phyloP scores from a whole-genome alignment of 2,888 invertebrate genomes.

The Cenopis cana region DNA sequence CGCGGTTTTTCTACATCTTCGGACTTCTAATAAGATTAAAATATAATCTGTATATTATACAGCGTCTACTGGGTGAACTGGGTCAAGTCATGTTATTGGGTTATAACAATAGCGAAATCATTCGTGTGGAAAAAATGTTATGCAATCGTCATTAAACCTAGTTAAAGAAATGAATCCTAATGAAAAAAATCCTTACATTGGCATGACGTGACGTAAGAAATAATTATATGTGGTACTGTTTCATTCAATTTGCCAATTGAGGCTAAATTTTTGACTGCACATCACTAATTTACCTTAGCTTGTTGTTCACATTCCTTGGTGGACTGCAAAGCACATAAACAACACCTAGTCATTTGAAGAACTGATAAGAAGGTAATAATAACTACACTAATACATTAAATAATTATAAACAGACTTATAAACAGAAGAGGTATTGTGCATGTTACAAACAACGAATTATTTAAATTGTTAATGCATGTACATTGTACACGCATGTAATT shows the following conservation, averaged over 20 bases:
- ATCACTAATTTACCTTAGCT: conserved; percentile 68
- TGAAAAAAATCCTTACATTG: no score
- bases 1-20: no score
- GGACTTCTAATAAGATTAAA: no score
- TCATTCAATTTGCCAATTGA: conserved; percentile 16
- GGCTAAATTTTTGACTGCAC: conserved; percentile 33
- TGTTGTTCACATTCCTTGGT: conserved; percentile 72
- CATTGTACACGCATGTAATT: no score
- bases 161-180: no score
- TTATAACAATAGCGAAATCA: not conserved
- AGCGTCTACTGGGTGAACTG: no score
- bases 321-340: conserved; percentile 67
- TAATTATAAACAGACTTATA: not conserved
- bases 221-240: not conserved
- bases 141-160: not conserved
- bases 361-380: not conserved
- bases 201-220: not conserved
- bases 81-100: no score
- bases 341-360: conserved; percentile 26
- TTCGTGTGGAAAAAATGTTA: not conserved
- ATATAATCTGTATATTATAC: no score
- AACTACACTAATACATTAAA: not conserved
- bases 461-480: not conserved
- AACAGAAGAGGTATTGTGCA: not conserved
- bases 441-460: not conserved